phyloP scores from a whole-genome alignment of 2,888 invertebrate species.

The Eilema depressum region DNA sequence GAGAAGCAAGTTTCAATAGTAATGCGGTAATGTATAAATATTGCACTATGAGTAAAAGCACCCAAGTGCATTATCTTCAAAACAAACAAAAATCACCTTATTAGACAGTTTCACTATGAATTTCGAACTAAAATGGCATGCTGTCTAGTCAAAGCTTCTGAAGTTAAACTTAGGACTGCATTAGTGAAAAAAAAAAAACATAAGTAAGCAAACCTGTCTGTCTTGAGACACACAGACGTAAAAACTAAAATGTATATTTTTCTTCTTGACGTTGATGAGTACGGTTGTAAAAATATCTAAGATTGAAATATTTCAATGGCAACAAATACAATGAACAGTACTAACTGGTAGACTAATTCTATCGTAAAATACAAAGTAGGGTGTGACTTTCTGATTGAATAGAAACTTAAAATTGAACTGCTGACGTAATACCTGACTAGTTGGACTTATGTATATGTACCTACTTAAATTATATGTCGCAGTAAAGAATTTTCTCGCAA shows the following conservation, averaged over 20 bases:
- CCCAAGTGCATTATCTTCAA: not conserved
- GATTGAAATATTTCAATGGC: constrained; percentile 9
- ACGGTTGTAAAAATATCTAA: not conserved
- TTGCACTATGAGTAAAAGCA: too few species aligned
- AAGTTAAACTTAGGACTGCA: constrained; percentile 37
- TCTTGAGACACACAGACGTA: constrained; percentile 45
- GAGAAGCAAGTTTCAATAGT: not conserved
- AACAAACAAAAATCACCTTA: not conserved
- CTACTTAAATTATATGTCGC: too few species aligned
- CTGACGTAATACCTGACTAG: too few species aligned
- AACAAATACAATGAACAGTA: not conserved
- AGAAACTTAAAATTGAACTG: not conserved
- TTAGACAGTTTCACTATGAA: not conserved
- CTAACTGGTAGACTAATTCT: not conserved
- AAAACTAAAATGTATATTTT: constrained; percentile 9
- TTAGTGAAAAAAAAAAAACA: constrained; percentile 43
- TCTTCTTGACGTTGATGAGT: constrained; percentile 2
- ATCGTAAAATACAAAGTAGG: not conserved
- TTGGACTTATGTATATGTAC: too few species aligned
- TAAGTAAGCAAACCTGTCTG: constrained; percentile 45
- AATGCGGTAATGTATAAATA: not conserved
- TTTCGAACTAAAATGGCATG: not conserved
- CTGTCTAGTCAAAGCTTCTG: constrained; percentile 16
- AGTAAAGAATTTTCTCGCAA: too few species aligned
- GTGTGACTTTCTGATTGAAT: not conserved